These are phyloP conservation scores for Deroptyus accipitrinus DNA, from an alignment of 2,113 vertebrate genomes.

Conservation along the genomic window DNA sequence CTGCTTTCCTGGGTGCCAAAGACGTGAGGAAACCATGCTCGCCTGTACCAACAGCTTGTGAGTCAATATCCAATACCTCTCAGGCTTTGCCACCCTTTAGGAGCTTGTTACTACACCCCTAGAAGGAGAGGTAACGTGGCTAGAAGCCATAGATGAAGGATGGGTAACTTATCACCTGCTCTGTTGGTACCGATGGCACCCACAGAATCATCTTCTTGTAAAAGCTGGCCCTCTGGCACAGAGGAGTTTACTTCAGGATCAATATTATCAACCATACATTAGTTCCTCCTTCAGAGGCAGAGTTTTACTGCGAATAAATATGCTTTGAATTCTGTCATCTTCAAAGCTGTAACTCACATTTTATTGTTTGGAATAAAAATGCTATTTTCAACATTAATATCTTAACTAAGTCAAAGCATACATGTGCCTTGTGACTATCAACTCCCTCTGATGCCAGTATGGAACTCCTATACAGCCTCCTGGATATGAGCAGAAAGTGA, in stretches of 20 bases:
- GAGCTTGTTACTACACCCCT: not conserved
- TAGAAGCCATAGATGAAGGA: not conserved
- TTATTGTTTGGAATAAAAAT: constrained; percentile 5
- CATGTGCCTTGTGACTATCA: not conserved
- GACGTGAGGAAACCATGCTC: not conserved
- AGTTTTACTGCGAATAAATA: constrained; percentile 20
- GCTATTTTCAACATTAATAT: not conserved
- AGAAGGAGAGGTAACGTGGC: not conserved
- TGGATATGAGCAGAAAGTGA: not conserved
- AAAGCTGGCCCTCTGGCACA: constrained; percentile 2
- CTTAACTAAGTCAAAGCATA: not conserved
- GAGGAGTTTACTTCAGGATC: not conserved
- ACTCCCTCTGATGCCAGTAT: not conserved
- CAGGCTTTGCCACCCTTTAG: not conserved
- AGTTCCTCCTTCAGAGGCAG: not conserved
- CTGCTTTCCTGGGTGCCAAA: not conserved
- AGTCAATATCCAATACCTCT: not conserved
- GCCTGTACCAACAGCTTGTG: not conserved
- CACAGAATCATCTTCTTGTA: not conserved
- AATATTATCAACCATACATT: not conserved
- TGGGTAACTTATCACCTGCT: not conserved
- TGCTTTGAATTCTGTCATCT: not conserved
- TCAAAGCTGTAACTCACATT: constrained; percentile 2
- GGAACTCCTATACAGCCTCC: not conserved
- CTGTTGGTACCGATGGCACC: not conserved